These are phyloP conservation scores for Drosophila mercatorum DNA, from an alignment of 2,888 invertebrate genomes.

Conservation along the genomic window DNA sequence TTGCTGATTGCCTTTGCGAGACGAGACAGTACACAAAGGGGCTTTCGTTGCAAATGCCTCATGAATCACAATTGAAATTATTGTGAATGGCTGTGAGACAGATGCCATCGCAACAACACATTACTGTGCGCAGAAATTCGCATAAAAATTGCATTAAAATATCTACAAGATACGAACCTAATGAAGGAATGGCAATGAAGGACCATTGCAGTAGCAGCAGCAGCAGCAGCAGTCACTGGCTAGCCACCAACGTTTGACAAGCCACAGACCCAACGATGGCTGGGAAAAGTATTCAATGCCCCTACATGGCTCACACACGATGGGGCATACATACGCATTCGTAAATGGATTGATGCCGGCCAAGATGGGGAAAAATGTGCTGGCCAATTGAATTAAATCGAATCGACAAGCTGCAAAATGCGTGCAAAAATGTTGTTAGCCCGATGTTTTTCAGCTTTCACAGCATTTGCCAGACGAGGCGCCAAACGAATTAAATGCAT, in stretches of 20 bases:
- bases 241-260: slow-evolving; percentile 17
- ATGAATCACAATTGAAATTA: slow-evolving; percentile 72
- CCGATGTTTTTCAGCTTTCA: slow-evolving; percentile 30
- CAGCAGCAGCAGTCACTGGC: too few species aligned
- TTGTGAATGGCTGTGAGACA: slow-evolving; percentile 32
- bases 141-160: slow-evolving; percentile 75
- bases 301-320: slow-evolving; percentile 54
- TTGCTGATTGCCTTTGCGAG: slow-evolving; percentile 4
- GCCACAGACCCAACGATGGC: slow-evolving; percentile 11
- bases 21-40: slow-evolving; percentile 16
- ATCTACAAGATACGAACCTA: slow-evolving; percentile 46
- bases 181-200: slow-evolving; percentile 73
- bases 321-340: not conserved
- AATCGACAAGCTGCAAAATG: slow-evolving; percentile 57
- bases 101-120: slow-evolving; percentile 33
- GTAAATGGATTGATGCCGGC: slow-evolving; percentile 31
- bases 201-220: slow-evolving; percentile 52
- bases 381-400: slow-evolving; percentile 54
- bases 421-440: slow-evolving; percentile 61
- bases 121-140: slow-evolving; percentile 64
- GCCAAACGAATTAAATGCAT: slow-evolving; percentile 67
- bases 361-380: slow-evolving; percentile 37
- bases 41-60: slow-evolving; percentile 23
- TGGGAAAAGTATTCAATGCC: slow-evolving; percentile 59
- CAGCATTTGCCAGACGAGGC: slow-evolving; percentile 50